These are phyloP conservation scores for Rhizomys pruinosus DNA, from an alignment of 2,113 vertebrate species.

Conservation along the genomic window DNA sequence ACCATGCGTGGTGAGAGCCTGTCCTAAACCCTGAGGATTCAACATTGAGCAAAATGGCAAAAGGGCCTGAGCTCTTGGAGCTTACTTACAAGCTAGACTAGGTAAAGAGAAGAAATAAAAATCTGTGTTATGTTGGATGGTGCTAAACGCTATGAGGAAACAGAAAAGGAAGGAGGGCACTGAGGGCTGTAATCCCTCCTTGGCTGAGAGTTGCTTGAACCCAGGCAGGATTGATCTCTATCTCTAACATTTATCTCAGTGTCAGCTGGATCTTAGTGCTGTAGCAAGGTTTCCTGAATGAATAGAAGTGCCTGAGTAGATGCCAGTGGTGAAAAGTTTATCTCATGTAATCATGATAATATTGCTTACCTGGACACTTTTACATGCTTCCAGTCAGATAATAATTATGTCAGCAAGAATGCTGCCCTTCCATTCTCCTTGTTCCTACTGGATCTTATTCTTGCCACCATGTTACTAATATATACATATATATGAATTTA, in stretches of 20 bases:
- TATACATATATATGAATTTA: too few relatives aligned
- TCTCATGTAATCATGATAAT: conserved; percentile 70
- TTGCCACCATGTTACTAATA: background rate
- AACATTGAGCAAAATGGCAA: conserved; percentile 7
- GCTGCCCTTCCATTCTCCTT: conserved; percentile 64
- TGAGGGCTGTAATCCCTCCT: background rate
- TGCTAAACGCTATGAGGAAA: background rate
- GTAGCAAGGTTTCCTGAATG: conserved; percentile 41
- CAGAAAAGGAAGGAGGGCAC: background rate
- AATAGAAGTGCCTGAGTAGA: conserved; percentile 31
- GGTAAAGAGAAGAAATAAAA: conserved; percentile 1
- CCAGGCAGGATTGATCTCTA: conserved; percentile 21
- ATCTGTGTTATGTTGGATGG: background rate
- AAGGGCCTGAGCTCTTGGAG: background rate
- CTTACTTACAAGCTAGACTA: background rate
- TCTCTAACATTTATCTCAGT: conserved; percentile 55
- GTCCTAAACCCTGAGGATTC: background rate
- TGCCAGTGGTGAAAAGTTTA: conserved; percentile 41
- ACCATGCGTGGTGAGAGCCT: background rate
- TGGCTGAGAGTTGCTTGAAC: background rate
- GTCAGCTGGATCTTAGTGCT: conserved; percentile 57
- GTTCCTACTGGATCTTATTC: conserved; percentile 20
- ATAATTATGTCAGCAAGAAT: conserved; percentile 73
- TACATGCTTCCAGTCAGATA: conserved; percentile 37
- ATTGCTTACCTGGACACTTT: conserved; percentile 70